Base-by-base conservation (phyloP, 2,888 invertebrate species). In the Chymomyza procnemis region DNA sequence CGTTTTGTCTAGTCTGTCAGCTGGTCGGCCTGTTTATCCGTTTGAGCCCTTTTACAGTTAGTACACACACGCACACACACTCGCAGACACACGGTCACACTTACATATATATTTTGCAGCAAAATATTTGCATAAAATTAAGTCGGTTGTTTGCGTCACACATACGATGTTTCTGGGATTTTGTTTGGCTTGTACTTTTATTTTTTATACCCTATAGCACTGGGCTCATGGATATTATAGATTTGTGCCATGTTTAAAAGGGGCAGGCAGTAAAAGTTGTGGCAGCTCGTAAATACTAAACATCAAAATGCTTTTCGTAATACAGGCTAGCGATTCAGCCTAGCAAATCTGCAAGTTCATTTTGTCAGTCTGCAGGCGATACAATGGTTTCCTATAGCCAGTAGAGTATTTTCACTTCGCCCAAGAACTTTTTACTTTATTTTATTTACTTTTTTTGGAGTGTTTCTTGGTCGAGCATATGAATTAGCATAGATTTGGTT, bases 81-180 rank as follows among this genome's bases (percentile, higher is more conserved):
- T 47, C n/a, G n/a, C n/a, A n/a, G n/a, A 14, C 16, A 47, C 47
- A 1, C 26, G 8, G 26, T 26, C 26, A 41, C 34, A 41, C 34
- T 12, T 12, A 41, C 12, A 2, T 30, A 26, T 56, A 56, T 63
- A 56, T 63, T 57, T 56, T 34, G 16, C 26, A 41, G 59, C 16
- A 65, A 55, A 64, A 34, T 73, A 67, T 73, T 73, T 73, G 69
- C 73, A 73, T 70, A 73, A 73, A 67, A 69, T 69, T 73, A 73
- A 69, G 66, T 73, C 58, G 34, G 47, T 19, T 61, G 60, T 55
- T 66, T 54, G 50, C 50, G 54, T 60, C 56, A 19, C 22, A 54
- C 54, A 19, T 19, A 56, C 14, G 34, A 22, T 22, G 56, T 19
- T 16, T 6, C 16, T 50, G 6, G 50, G 50, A 16, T 50, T 14